Percentiles rank a stretch among this genome's conserved stretches.
These are phyloP conservation scores for Falco rusticolus DNA, from an alignment of 2,797 vertebrate genomes.

Conservation along the genomic window DNA sequence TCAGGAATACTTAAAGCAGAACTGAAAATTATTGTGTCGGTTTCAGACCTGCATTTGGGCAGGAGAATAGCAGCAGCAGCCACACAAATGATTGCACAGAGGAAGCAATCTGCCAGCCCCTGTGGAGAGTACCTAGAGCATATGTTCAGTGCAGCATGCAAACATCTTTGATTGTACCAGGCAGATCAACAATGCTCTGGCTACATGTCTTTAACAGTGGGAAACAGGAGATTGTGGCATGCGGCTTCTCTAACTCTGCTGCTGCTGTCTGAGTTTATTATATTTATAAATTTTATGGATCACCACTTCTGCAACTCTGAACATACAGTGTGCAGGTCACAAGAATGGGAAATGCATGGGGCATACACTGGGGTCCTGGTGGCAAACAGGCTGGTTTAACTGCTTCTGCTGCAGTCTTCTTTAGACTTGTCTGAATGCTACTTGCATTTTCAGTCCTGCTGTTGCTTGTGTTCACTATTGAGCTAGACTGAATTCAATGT, in stretches of 20 bases:
- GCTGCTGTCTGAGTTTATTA: conserved; percentile 45
- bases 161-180: background rate
- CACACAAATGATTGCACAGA: background rate
- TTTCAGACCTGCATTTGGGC: background rate
- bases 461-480: background rate
- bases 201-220: background rate
- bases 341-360: background rate
- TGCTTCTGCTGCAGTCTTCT: background rate
- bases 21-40: background rate
- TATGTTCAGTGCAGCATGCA: conserved; percentile 52
- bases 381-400: background rate
- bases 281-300: background rate
- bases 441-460: background rate
- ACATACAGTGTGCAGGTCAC: background rate
- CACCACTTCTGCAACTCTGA: background rate
- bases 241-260: background rate
- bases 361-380: background rate
- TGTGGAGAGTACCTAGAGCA: background rate
- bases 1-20: background rate
- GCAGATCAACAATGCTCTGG: conserved; percentile 4
- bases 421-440: background rate
- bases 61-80: background rate
- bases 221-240: background rate
- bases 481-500: background rate
- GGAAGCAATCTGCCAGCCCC: conserved; percentile 52